Conservation (phyloP, 37 sponge, comb jelly and placozoan species). For the Beroe forskalii region DNA sequence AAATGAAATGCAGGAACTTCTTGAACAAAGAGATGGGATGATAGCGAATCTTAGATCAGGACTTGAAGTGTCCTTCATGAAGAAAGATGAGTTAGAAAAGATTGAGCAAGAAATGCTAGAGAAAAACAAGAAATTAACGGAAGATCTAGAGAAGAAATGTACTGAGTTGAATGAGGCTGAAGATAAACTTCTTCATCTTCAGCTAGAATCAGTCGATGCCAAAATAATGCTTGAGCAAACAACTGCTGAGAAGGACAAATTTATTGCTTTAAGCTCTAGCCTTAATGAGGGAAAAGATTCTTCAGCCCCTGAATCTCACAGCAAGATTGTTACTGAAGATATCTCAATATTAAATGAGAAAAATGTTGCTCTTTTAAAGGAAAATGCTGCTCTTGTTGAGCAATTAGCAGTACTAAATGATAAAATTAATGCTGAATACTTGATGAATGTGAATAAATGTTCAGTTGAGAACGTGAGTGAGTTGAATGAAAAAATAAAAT, state of each 20-base stretch:
- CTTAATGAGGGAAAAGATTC: too few species aligned
- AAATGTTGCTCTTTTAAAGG: too few species aligned
- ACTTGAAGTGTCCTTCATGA: neutral
- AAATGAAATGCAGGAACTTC: neutral
- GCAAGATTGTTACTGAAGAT: too few species aligned
- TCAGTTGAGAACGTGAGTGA: neutral
- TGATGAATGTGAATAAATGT: too few species aligned
- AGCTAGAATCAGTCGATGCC: slow-evolving; percentile 20
- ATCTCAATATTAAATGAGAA: too few species aligned
- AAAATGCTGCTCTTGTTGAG: too few species aligned
- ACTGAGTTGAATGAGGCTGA: slow-evolving; percentile 49
- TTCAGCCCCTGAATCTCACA: too few species aligned
- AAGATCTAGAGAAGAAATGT: slow-evolving; percentile 2
- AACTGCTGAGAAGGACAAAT: neutral
- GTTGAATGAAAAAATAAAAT: neutral
- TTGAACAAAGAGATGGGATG: slow-evolving; percentile 14
- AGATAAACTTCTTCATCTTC: slow-evolving; percentile 41
- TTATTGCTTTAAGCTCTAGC: too few species aligned
- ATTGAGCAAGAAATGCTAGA: neutral
- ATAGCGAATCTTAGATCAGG: slow-evolving; percentile 50
- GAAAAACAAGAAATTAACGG: neutral
- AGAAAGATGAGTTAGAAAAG: neutral
- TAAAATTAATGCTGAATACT: too few species aligned
- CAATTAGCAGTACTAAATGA: too few species aligned
- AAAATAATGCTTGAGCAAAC: slow-evolving; percentile 7